Conservation (phyloP, 2,888 invertebrate genomes). For the Perithous albicinctus region DNA sequence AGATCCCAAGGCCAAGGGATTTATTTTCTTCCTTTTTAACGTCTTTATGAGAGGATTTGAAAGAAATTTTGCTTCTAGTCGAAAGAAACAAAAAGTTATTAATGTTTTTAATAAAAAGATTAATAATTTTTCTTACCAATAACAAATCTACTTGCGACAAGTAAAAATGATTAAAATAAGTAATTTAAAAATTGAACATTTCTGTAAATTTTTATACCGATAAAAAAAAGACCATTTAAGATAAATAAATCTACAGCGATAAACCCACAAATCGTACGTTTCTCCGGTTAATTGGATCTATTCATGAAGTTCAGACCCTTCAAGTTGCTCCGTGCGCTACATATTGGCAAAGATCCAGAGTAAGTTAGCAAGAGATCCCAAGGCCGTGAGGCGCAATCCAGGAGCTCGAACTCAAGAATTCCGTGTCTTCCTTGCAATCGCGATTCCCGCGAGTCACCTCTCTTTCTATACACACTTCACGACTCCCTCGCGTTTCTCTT, state of each 20-base stretch:
- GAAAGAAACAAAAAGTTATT: too few relatives aligned
- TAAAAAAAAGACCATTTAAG: not conserved
- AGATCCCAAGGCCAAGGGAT: constrained; percentile 50
- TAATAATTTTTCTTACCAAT: too few relatives aligned
- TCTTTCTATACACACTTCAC: constrained; percentile 18
- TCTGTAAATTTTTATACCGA: not conserved
- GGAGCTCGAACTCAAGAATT: not conserved
- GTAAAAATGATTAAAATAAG: too few relatives aligned
- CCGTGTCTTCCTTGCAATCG: constrained; percentile 40
- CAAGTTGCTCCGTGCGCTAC: not conserved
- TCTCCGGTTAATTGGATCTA: not conserved
- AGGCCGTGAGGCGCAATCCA: constrained; percentile 43
- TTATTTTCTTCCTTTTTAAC: not conserved
- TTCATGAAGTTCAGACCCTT: not conserved
- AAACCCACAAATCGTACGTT: not conserved
- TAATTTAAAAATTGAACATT: too few relatives aligned
- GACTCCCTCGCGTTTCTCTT: constrained; percentile 52
- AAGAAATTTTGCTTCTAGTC: not conserved
- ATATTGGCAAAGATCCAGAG: constrained; percentile 53
- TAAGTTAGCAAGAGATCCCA: constrained; percentile 37
- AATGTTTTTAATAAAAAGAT: too few relatives aligned
- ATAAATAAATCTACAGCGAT: not conserved
- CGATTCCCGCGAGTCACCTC: constrained; percentile 26
- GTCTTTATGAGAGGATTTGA: not conserved
- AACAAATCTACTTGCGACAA: too few relatives aligned